Evolutionary conservation across 2,797 vertebrate genomes (phyloP).

Genomic region (Aselliscus stoliczkanus): DNA sequence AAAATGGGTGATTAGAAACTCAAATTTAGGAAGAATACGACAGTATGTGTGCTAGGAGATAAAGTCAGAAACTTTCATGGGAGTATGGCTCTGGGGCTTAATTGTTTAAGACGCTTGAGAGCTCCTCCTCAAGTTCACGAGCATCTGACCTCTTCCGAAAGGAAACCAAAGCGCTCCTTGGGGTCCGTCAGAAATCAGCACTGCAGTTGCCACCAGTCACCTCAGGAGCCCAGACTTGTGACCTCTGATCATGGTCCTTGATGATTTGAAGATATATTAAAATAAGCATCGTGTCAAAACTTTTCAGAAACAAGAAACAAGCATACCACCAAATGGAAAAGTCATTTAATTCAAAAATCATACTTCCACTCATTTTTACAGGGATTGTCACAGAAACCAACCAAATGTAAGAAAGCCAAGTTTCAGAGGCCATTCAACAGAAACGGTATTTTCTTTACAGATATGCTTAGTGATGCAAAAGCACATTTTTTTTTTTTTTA

Average conservation of each 20-base stretch:
- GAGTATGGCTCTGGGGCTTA: background rate
- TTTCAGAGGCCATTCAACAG: conserved; percentile 41
- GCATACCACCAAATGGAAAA: conserved; percentile 62
- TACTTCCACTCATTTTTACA: conserved; percentile 61
- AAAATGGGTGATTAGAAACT: background rate
- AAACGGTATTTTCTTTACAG: conserved; percentile 48
- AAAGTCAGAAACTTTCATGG: background rate
- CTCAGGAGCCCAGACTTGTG: background rate
- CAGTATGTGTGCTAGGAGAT: background rate
- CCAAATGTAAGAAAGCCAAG: conserved; percentile 37
- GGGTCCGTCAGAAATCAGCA: background rate
- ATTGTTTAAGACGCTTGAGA: background rate
- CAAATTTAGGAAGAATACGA: background rate
- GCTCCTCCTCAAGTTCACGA: background rate
- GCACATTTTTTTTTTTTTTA: conserved; percentile 19
- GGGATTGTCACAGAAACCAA: conserved; percentile 59
- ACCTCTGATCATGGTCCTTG: background rate
- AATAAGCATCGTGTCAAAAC: background rate
- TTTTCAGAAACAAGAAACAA: conserved; percentile 54
- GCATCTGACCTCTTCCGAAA: background rate
- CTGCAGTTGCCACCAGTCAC: background rate
- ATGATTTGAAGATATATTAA: conserved; percentile 19
- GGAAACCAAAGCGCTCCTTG: background rate
- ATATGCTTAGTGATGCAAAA: conserved; percentile 40
- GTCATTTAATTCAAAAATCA: conserved; percentile 73